These are phyloP conservation scores for Urocitellus parryii DNA, from an alignment of 2,113 vertebrate genomes.

Conservation along the genomic window DNA sequence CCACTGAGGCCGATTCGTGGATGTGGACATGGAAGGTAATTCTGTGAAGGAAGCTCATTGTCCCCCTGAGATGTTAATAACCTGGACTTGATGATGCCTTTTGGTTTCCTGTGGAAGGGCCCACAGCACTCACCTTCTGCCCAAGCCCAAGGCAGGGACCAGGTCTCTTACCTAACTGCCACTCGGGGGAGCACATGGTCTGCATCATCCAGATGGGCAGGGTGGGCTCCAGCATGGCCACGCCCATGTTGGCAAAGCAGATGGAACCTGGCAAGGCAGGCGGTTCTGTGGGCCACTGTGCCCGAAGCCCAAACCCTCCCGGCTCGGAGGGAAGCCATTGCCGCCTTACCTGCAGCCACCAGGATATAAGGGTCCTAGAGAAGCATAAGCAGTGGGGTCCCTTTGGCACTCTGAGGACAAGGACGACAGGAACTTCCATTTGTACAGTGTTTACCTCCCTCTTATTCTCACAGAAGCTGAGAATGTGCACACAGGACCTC, in stretches of 20 bases:
- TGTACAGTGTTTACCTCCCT: background rate
- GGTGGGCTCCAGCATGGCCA: constrained; percentile 95
- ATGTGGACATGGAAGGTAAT: background rate
- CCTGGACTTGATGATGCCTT: background rate
- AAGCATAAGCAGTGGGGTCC: constrained; percentile 89
- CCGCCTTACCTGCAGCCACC: constrained; percentile 92
- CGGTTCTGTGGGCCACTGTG: background rate
- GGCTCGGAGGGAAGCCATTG: rapidly evolving
- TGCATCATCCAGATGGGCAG: constrained; percentile 98
- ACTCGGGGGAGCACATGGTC: constrained; percentile 95
- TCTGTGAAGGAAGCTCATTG: background rate
- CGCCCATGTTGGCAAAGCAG: constrained; percentile 95
- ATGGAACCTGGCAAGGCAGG: constrained; percentile 88
- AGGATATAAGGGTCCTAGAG: constrained; percentile 95
- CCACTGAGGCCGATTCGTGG: background rate
- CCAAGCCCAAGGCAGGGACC: rapidly evolving
- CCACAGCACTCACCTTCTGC: background rate
- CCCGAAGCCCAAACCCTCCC: background rate
- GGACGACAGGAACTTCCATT: background rate
- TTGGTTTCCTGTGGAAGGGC: background rate
- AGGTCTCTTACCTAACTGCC: constrained; percentile 92
- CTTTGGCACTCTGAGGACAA: constrained; percentile 88
- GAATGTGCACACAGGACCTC: background rate
- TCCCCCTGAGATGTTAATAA: background rate
- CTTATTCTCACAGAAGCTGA: background rate